phyloP scores from a whole-genome alignment of 2,888 invertebrate genomes.

The Poecilus cupreus region DNA sequence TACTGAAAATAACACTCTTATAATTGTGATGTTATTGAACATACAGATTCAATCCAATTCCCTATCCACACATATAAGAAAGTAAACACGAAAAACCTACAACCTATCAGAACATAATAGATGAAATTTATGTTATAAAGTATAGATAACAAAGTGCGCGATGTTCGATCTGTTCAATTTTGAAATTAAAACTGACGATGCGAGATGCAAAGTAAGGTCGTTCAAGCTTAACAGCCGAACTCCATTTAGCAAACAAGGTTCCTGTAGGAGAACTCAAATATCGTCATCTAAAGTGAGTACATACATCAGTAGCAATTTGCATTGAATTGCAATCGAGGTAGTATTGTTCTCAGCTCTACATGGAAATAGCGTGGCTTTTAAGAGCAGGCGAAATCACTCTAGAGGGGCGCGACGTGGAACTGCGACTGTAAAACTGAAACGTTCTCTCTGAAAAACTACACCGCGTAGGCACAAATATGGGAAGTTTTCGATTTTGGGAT shows the following conservation, averaged over 20 bases:
- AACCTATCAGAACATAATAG: no score
- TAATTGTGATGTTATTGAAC: no score
- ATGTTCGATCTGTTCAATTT: no score
- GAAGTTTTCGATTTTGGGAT: conserved; percentile 56
- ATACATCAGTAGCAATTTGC: conserved; percentile 66
- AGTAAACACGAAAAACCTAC: no score
- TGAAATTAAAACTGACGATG: not conserved
- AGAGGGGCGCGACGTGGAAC: conserved; percentile 64
- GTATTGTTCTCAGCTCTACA: conserved; percentile 67
- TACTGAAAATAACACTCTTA: no score
- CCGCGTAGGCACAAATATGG: conserved; percentile 31
- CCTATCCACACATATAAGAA: no score
- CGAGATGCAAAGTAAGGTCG: not conserved
- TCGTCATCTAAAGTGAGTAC: not conserved
- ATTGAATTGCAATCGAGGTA: conserved; percentile 68
- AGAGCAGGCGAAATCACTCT: conserved; percentile 63
- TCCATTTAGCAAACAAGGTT: conserved; percentile 29
- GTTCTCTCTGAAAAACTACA: conserved; percentile 63
- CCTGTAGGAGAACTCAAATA: conserved; percentile 18
- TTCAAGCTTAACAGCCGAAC: not conserved
- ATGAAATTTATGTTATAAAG: no score
- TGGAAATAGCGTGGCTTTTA: conserved; percentile 71
- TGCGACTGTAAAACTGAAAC: conserved; percentile 66
- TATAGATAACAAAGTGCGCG: no score
- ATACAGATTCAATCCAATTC: no score